Base-by-base conservation (phyloP, 35 echinoderm and acorn worm species). In the Lytechinus pictus region DNA sequence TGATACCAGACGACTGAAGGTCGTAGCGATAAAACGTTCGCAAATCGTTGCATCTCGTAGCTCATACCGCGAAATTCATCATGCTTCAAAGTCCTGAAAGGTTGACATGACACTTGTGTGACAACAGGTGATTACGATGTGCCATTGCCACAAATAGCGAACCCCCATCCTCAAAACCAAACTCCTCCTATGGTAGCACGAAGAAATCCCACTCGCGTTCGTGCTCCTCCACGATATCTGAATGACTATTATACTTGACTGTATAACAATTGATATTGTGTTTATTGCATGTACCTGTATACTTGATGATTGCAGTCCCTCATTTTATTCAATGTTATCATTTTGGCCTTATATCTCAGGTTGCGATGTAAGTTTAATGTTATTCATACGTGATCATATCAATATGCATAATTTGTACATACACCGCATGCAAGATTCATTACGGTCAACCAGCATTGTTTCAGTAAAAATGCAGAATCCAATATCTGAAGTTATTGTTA, bases 1-100 rank as follows among this genome's bases (percentile, higher is more conserved):
- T 94, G 91, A 97, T 27, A 96, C 96, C 61, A 79, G 96, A 57
- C 98, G 94, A 28, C 96, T 95, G 24, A 94, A 51, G 33, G 94
- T 98, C 86, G 95, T 72, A 71, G 28, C 55, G 28, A 89, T 96
- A 14, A 97, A 95, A 71, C 96, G 96, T 27, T 96, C 61, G 55
- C 96, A 95, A 94, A 86, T 98, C 55, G 89, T 94, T 24, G 97
- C 95, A 55, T 90, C n/a, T 10, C 87, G 89, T 96, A 28, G 53
- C 61, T 96, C 61, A 52, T 33, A 89, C 56, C 93, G 14, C 86
- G 95, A 89, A 96, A 98, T 54, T 86, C 86, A 6, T 97, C 92
- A 54, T 86, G 56, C 53, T 97, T 97, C 89, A 98, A 97, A 92
- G 52, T 71, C 10, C 6, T 95, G 53, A 57, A 95, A 29, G 54